These are phyloP conservation scores for Nematopogon swammerdamellus DNA, from an alignment of 2,888 invertebrate species.

Conservation along the genomic window DNA sequence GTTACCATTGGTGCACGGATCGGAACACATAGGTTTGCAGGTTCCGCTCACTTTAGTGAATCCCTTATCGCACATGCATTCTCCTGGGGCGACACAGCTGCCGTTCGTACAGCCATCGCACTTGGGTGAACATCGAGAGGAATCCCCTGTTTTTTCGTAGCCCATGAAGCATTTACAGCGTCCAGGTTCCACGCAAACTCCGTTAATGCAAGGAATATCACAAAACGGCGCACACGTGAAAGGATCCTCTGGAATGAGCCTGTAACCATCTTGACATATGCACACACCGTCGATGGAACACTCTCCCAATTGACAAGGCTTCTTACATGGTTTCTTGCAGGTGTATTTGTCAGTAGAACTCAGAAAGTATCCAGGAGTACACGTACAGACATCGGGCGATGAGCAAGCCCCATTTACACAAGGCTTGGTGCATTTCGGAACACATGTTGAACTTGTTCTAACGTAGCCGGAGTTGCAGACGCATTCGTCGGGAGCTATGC, in stretches of 20 bases:
- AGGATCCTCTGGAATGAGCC: conserved; percentile 6
- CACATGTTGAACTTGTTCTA: conserved; percentile 16
- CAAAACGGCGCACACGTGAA: too few species aligned
- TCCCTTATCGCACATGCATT: conserved; percentile 11
- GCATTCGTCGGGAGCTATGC: conserved; percentile 5
- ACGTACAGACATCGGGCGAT: conserved; percentile 26
- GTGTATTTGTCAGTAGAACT: conserved; percentile 12
- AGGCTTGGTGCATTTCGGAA: conserved; percentile 24
- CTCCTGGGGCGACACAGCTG: conserved; percentile 18
- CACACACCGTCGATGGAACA: conserved; percentile 22
- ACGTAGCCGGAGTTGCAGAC: conserved; percentile 3
- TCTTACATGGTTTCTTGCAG: conserved; percentile 22
- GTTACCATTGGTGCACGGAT: conserved; percentile 11
- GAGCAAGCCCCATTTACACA: conserved; percentile 27
- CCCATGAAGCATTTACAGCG: conserved; percentile 18
- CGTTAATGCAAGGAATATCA: too few species aligned
- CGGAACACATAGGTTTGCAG: conserved; percentile 15
- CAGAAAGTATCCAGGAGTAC: conserved; percentile 19
- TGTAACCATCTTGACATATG: conserved; percentile 15
- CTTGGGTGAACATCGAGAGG: conserved; percentile 19
- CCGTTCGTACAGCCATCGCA: conserved; percentile 21
- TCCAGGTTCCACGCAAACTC: too few species aligned
- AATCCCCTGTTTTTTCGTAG: conserved; percentile 13
- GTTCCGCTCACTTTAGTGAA: conserved; percentile 12
- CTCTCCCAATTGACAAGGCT: conserved; percentile 20